Percentiles rank a stretch among this genome's conserved stretches.
These are phyloP conservation scores for Tetranychus truncatus DNA, from an alignment of 2,888 invertebrate species.

Conservation along the genomic window DNA sequence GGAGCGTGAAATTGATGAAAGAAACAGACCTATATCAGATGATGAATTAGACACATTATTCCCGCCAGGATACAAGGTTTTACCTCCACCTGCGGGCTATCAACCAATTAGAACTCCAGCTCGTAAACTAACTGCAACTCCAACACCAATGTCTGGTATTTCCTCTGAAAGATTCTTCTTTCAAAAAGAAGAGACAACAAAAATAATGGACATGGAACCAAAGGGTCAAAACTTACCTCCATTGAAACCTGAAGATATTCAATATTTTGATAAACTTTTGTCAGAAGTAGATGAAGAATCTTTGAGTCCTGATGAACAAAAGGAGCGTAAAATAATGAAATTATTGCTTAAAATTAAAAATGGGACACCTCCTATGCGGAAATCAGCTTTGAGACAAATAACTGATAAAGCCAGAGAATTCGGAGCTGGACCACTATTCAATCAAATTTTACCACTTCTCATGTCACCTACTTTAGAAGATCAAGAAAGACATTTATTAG, in stretches of 20 bases:
- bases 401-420: conserved; percentile 97
- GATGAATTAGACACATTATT: conserved; percentile 95
- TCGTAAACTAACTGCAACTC: conserved; percentile 88
- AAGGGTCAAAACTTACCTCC: conserved; percentile 86
- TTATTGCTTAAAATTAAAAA: conserved; percentile 94
- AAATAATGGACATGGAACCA: conserved; percentile 80
- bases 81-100: conserved; percentile 86
- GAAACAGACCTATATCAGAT: conserved; percentile 85
- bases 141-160: conserved; percentile 58
- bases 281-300: conserved; percentile 92
- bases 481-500: conserved; percentile 92
- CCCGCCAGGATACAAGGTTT: conserved; percentile 90
- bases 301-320: conserved; percentile 84
- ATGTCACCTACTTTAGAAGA: conserved; percentile 99
- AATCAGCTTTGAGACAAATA: conserved; percentile 87
- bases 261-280: conserved; percentile 95
- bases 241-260: conserved; percentile 98
- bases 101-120: conserved; percentile 92
- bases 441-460: conserved; percentile 93
- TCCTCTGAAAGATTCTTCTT: conserved; percentile 66
- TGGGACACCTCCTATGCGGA: conserved; percentile 97
- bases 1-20: conserved; percentile 96
- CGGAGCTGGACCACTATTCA: conserved; percentile 94
- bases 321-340: conserved; percentile 98
- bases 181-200: conserved; percentile 58